These are phyloP conservation scores for Hippocampus kuda DNA, from an alignment of 2,797 vertebrate genomes.

Conservation along the genomic window DNA sequence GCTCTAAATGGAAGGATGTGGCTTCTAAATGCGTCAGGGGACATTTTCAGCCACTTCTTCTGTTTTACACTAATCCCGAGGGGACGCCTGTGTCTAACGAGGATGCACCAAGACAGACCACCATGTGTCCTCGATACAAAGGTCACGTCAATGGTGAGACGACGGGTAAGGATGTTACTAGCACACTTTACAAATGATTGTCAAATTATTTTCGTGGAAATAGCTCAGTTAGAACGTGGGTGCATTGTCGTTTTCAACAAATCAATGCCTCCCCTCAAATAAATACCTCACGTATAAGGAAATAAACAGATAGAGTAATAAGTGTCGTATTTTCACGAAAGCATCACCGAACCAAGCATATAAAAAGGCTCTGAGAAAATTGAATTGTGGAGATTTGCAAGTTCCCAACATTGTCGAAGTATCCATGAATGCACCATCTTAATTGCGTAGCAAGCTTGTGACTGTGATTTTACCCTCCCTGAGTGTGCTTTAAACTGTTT, in stretches of 20 bases:
- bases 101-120: slow-evolving; percentile 85
- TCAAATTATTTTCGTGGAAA: neutral
- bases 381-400: neutral
- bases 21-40: slow-evolving; percentile 89
- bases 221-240: neutral
- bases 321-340: too few species aligned
- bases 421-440: too few species aligned
- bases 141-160: slow-evolving; percentile 67
- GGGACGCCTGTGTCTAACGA: slow-evolving; percentile 87
- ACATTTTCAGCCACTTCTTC: slow-evolving; percentile 90
- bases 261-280: too few species aligned
- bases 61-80: slow-evolving; percentile 93
- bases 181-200: neutral
- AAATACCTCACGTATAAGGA: too few species aligned
- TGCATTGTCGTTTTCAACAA: neutral
- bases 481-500: too few species aligned
- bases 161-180: neutral
- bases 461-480: too few species aligned
- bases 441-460: too few species aligned
- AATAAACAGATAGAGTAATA: too few species aligned
- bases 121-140: slow-evolving; percentile 84
- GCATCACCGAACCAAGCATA: too few species aligned
- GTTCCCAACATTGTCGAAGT: too few species aligned
- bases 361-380: neutral
- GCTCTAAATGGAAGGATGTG: slow-evolving; percentile 95